A percentile compares a stretch with the other conserved stretches of the same genome.
phyloP scores from a whole-genome alignment of 2,797 vertebrate genomes.

The Remorina albescens region DNA sequence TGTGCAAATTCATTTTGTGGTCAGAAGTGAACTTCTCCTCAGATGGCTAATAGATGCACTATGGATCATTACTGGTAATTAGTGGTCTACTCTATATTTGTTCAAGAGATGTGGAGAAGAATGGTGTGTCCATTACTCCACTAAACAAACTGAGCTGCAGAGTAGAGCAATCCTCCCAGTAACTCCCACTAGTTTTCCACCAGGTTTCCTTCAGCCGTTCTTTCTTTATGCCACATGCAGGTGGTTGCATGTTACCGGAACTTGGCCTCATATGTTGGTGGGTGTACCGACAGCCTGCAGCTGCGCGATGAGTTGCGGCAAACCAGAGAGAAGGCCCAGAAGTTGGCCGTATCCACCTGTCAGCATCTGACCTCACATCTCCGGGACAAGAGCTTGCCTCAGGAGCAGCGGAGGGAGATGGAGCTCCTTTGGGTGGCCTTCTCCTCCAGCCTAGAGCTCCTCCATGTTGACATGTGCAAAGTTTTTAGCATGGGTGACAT shows the following conservation, averaged over 20 bases:
- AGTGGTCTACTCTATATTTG: background rate
- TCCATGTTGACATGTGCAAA: constrained; percentile 88
- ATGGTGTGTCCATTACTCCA: no score
- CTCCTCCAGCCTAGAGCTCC: constrained; percentile 86
- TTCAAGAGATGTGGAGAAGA: no score
- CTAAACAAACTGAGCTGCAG: background rate
- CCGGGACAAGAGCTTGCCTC: constrained; percentile 80
- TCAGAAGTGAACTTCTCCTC: background rate
- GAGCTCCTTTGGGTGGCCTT: constrained; percentile 89
- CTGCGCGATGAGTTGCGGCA: constrained; percentile 83
- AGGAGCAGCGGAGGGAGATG: constrained; percentile 78
- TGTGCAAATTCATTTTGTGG: background rate
- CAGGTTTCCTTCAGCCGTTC: background rate
- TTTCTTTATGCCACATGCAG: constrained; percentile 59
- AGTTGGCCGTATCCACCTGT: constrained; percentile 72
- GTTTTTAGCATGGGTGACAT: constrained; percentile 79
- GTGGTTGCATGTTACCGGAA: constrained; percentile 88
- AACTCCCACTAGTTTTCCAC: background rate
- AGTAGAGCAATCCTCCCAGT: background rate
- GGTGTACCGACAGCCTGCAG: constrained; percentile 81
- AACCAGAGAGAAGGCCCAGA: constrained; percentile 83
- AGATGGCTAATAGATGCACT: background rate
- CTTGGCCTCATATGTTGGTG: constrained; percentile 84
- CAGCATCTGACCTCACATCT: constrained; percentile 81
- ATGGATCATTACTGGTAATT: constrained; percentile 17